Percentiles rank a stretch among this genome's conserved stretches.
Evolutionary conservation across 2,888 invertebrate genomes (phyloP).

Genomic region (Tethea ocularis): DNA sequence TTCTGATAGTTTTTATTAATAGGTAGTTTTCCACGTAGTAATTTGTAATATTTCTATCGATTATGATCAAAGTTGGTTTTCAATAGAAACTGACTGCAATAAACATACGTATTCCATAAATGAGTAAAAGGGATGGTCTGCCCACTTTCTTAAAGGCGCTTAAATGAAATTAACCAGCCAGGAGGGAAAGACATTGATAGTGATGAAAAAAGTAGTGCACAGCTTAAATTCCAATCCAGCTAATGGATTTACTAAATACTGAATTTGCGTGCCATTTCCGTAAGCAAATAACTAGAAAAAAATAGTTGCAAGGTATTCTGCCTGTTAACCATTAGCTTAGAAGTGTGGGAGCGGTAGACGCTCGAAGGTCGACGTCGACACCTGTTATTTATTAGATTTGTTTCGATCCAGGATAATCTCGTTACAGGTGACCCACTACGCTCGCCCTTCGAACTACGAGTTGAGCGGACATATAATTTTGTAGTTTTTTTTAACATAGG

Average conservation of each 20-base stretch:
- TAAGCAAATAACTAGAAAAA: slow-evolving; percentile 33
- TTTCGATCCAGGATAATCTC: slow-evolving; percentile 73
- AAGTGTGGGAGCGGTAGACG: slow-evolving; percentile 44
- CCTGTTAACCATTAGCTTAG: slow-evolving; percentile 39
- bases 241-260: slow-evolving; percentile 13
- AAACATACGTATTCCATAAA: background rate
- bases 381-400: slow-evolving; percentile 79
- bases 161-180: slow-evolving; percentile 4
- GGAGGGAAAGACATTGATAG: background rate
- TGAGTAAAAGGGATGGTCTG: slow-evolving; percentile 6
- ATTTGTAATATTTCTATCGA: too few relatives aligned
- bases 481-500: slow-evolving; percentile 1
- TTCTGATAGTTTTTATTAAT: too few relatives aligned
- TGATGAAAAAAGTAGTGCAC: background rate
- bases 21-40: too few relatives aligned
- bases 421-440: slow-evolving; percentile 52
- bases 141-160: too few relatives aligned
- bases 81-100: too few relatives aligned
- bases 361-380: slow-evolving; percentile 56
- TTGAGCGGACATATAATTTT: slow-evolving; percentile 18
- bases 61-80: too few relatives aligned
- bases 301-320: slow-evolving; percentile 27
- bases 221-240: background rate
- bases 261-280: slow-evolving; percentile 28
- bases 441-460: slow-evolving; percentile 22